Base-by-base conservation (phyloP, 1,140 invertebrate species). In the Ooceraea biroi region DNA sequence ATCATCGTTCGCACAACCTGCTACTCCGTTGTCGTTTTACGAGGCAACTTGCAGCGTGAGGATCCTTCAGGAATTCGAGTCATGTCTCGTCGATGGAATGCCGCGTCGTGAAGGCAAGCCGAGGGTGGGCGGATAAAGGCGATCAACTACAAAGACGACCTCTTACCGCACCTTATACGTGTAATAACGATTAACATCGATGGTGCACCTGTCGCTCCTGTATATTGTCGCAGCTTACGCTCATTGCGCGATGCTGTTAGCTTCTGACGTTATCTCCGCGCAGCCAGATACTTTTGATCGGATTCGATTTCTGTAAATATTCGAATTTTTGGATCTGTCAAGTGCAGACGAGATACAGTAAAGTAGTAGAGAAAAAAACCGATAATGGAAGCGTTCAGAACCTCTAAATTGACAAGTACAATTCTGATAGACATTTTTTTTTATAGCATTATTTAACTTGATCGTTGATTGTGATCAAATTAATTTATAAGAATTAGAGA, bases 131-230 rank as follows among this genome's bases (percentile, higher is more conserved):
- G 76, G 74, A 69, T 84, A 84, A 84, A 69, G 57, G 74, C 83
- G 83, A 84, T 84, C 83, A 84, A 80, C 50, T 66, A 80, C 50
- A 36, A 80, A 80, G 76, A 80, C 74, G 76, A 80, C 50, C 83
- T 48, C 83, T 84, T 84, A 84, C 66, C 63, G 55, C 52, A 84
- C 41, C 76, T 84, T 84, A 80, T 80, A 80, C 57, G 76, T 61
- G 65, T 84, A 71, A 69, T 82, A 84, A 84, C 83, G 65, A 84
- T 80, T 80, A 84, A 84, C 83, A 78, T 80, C 46, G 46, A 84
- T 44, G 83, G 57, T 80, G 83, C 83, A 80, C 74, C 65, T 84
- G 76, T 80, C 83, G 82, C 82, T 84, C 41, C 65, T 27, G 55
- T 80, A 82, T 60, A 65, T 60, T 68, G 65, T 80, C 83, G 14